phyloP scores from a whole-genome alignment of 64 coral and sea anemone genomes.

The Platygyra sinensis region DNA sequence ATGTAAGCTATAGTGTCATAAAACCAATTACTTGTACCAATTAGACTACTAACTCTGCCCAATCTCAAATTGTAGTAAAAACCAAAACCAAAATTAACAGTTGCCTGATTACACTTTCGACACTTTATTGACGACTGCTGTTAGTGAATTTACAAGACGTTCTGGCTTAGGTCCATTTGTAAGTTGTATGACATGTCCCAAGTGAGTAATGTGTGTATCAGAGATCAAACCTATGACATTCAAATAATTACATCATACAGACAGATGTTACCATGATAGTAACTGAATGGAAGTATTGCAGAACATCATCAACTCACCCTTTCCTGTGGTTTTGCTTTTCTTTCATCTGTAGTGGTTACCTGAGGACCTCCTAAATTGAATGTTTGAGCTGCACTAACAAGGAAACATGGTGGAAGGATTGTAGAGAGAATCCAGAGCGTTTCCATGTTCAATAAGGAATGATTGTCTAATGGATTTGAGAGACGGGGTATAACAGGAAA shows the following conservation, averaged over 20 bases:
- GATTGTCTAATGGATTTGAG: background rate
- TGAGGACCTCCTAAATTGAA: background rate
- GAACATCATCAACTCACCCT: background rate
- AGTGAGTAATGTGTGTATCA: too few relatives aligned
- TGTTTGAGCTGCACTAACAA: background rate
- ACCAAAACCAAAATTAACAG: too few relatives aligned
- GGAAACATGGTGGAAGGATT: constrained; percentile 59
- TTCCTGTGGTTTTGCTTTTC: constrained; percentile 18
- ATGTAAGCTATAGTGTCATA: too few relatives aligned
- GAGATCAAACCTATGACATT: too few relatives aligned
- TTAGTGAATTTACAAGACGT: too few relatives aligned
- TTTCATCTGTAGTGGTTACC: background rate
- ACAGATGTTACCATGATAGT: background rate
- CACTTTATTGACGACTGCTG: too few relatives aligned
- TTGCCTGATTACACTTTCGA: too few relatives aligned
- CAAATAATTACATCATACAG: background rate
- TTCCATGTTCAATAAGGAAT: constrained; percentile 14
- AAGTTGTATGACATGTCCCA: too few relatives aligned
- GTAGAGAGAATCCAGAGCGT: constrained; percentile 77
- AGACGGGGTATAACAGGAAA: constrained; percentile 1
- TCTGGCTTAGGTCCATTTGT: too few relatives aligned
- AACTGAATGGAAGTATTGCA: background rate
- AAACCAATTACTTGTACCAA: too few relatives aligned
- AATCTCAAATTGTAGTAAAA: too few relatives aligned
- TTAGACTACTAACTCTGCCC: too few relatives aligned